Evolutionary conservation across 2,888 invertebrate species (phyloP).

Genomic region (Cephus runcator): DNA sequence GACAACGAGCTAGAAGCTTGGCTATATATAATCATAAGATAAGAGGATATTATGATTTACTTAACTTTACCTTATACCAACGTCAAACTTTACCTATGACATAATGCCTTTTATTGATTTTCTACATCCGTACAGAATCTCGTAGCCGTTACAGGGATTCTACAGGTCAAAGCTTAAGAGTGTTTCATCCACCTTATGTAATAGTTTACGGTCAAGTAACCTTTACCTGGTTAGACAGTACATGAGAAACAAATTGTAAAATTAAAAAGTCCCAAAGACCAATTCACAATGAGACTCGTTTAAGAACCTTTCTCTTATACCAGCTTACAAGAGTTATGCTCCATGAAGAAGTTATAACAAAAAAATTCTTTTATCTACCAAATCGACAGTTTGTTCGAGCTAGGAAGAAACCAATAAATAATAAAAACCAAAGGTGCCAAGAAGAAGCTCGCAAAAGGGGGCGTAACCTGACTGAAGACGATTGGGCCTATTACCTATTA

Average conservation of each 20-base stretch:
- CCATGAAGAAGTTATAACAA: background rate
- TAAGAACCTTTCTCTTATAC: background rate
- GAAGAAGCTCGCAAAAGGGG: conserved; percentile 37
- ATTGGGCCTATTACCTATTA: conserved; percentile 52
- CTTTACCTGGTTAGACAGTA: background rate
- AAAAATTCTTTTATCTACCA: background rate
- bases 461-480: conserved; percentile 45
- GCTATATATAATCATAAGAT: background rate
- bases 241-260: background rate
- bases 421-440: background rate
- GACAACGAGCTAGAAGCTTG: background rate
- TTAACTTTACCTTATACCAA: background rate
- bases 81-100: background rate
- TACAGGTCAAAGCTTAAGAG: background rate
- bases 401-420: background rate
- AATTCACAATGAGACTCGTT: background rate
- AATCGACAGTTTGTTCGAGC: background rate
- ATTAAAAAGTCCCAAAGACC: background rate
- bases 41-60: conserved; percentile 1
- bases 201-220: background rate
- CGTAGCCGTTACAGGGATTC: background rate
- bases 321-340: background rate
- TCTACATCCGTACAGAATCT: background rate
- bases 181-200: background rate
- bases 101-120: background rate